Percentiles rank a stretch among this genome's conserved stretches.
Evolutionary conservation across 2,113 vertebrate genomes (phyloP).

Genomic region (Chloropsis cyanopogon): DNA sequence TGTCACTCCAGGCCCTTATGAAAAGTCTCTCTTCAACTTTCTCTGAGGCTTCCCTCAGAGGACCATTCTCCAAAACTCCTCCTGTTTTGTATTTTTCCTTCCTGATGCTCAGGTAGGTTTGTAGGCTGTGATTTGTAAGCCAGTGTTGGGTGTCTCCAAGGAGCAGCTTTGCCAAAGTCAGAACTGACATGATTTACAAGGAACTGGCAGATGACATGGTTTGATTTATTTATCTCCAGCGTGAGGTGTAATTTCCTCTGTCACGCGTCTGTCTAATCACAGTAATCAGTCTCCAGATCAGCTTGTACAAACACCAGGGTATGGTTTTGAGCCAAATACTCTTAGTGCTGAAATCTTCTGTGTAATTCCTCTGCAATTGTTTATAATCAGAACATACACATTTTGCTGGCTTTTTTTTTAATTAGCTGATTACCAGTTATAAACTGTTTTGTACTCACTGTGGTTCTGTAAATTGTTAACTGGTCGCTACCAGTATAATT

Average conservation of each 20-base stretch:
- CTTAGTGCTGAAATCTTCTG: conserved; percentile 29
- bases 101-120: background rate
- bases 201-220: background rate
- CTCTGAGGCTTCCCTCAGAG: background rate
- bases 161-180: background rate
- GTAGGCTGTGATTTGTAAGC: background rate
- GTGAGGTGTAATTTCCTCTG: conserved; percentile 26
- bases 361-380: conserved; percentile 50
- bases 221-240: conserved; percentile 14
- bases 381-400: conserved; percentile 69
- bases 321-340: conserved; percentile 31
- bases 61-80: background rate
- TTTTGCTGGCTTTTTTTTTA: conserved; percentile 70
- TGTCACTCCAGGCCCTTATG: background rate
- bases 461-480: conserved; percentile 78
- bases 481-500: conserved; percentile 79
- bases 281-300: conserved; percentile 36
- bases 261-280: conserved; percentile 40
- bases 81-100: accelerated
- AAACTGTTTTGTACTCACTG: conserved; percentile 67
- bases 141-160: background rate
- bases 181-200: background rate
- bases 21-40: background rate
- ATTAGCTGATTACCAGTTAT: conserved; percentile 79
- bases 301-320: conserved; percentile 39